Evolutionary conservation across 2,797 vertebrate species (phyloP).

Genomic region (Oryzias sinensis): DNA sequence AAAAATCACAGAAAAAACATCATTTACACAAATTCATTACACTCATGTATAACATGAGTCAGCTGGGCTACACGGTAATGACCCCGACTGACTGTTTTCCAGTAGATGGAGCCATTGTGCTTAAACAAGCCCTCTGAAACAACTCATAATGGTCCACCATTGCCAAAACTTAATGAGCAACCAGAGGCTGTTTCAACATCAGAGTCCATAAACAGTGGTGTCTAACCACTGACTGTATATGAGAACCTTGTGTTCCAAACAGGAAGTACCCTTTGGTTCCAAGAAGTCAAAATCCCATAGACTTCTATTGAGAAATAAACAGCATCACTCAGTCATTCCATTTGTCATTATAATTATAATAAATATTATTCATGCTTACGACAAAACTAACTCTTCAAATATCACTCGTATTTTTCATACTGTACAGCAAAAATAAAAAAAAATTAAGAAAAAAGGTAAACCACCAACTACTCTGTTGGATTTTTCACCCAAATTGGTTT

Average conservation of each 20-base stretch:
- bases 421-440: too few species aligned
- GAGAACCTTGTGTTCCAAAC: constrained; percentile 38
- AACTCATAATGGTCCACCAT: constrained; percentile 27
- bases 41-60: too few species aligned
- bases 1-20: background rate
- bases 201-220: constrained; percentile 47
- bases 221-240: constrained; percentile 40
- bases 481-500: background rate
- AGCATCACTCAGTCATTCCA: too few species aligned
- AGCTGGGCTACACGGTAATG: background rate
- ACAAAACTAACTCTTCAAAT: too few species aligned
- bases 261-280: constrained; percentile 21
- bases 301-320: too few species aligned
- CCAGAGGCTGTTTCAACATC: constrained; percentile 39
- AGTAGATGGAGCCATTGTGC: constrained; percentile 72
- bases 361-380: too few species aligned
- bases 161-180: constrained; percentile 39
- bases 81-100: constrained; percentile 22
- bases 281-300: constrained; percentile 10
- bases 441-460: too few species aligned
- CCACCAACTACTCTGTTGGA: too few species aligned
- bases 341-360: too few species aligned
- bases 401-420: too few species aligned
- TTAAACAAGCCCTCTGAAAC: constrained; percentile 16
- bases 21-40: too few species aligned